phyloP scores from a whole-genome alignment of 2,888 invertebrate species.

The Dastarcus helophoroides region DNA sequence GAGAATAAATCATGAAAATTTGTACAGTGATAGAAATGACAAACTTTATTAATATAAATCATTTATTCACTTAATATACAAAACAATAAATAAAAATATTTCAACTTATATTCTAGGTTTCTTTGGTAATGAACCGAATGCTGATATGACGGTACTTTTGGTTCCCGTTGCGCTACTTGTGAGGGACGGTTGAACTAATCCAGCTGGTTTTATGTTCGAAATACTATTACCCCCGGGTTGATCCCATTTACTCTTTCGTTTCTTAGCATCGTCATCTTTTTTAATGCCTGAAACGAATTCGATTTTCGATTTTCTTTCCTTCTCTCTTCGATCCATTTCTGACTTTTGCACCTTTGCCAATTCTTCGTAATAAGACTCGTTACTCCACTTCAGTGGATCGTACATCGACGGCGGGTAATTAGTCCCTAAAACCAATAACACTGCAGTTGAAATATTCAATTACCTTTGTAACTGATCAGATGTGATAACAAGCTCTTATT shows the following conservation, averaged over 20 bases:
- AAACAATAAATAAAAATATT: no score
- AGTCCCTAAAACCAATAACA: constrained; percentile 50
- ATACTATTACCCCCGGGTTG: constrained; percentile 60
- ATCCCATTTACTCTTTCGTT: constrained; percentile 88
- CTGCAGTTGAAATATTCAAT: no score
- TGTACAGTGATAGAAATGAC: no score
- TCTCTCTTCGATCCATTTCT: constrained; percentile 87
- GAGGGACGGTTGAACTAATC: constrained; percentile 60
- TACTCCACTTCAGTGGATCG: constrained; percentile 85
- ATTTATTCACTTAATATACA: no score
- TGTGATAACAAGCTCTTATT: no score
- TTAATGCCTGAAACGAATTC: constrained; percentile 65
- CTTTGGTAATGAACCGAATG: constrained; percentile 82
- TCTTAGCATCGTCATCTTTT: constrained; percentile 60
- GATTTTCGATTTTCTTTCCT: constrained; percentile 78
- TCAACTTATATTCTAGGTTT: no score
- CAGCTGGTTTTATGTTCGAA: constrained; percentile 51
- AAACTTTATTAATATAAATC: no score
- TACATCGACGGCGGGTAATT: constrained; percentile 91
- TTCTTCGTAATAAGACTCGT: constrained; percentile 89
- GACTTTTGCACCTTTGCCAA: constrained; percentile 77
- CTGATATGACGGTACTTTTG: constrained; percentile 85
- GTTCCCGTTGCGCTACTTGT: constrained; percentile 78
- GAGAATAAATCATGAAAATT: no score
- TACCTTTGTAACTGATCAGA: no score